Conservation (phyloP, 2,888 invertebrate genomes). For the Oligia latruncula region DNA sequence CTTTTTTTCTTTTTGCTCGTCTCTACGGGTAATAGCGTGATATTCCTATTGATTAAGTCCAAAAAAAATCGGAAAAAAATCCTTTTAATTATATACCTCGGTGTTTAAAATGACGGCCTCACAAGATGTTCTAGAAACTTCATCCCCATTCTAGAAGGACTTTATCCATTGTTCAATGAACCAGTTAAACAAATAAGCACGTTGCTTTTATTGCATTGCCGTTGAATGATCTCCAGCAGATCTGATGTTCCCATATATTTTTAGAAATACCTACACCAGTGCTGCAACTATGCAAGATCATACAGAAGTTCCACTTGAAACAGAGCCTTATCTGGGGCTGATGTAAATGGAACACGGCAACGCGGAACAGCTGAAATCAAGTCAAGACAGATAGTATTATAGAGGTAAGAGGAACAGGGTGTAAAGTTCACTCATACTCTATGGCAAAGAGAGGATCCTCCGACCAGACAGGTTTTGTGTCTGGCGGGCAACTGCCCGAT, state of each 20-base stretch:
- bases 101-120: background rate
- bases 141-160: constrained; percentile 45
- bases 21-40: too few relatives aligned
- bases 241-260: constrained; percentile 68
- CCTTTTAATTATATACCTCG: background rate
- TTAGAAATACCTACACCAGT: constrained; percentile 69
- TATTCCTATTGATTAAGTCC: background rate
- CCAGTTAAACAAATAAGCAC: constrained; percentile 58
- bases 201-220: constrained; percentile 63
- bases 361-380: too few relatives aligned
- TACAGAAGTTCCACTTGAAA: constrained; percentile 14
- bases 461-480: too few relatives aligned
- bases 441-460: too few relatives aligned
- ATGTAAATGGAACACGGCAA: too few relatives aligned
- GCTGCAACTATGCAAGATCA: background rate
- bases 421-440: too few relatives aligned
- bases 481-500: too few relatives aligned
- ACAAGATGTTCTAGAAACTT: constrained; percentile 19
- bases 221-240: constrained; percentile 62
- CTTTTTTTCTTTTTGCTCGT: too few relatives aligned
- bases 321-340: background rate
- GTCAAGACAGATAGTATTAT: too few relatives aligned
- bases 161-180: constrained; percentile 58
- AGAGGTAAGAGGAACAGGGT: too few relatives aligned
- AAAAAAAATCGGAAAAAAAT: background rate